These are phyloP conservation scores for Neodiprion pinetum DNA, from an alignment of 1,140 invertebrate genomes.

Conservation along the genomic window DNA sequence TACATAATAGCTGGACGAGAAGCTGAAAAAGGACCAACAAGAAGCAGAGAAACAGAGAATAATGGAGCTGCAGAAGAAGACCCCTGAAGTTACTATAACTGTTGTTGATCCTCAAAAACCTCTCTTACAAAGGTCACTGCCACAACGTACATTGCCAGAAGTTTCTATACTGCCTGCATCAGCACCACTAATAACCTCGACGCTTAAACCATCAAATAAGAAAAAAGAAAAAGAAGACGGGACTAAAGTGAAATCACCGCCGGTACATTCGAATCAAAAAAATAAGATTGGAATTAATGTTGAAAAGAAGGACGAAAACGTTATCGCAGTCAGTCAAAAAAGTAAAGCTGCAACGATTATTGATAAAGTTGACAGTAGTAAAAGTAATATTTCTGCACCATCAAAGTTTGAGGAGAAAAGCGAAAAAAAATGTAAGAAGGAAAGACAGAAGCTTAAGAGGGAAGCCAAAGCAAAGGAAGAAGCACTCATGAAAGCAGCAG, in stretches of 20 bases:
- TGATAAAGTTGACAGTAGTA: conserved; percentile 8
- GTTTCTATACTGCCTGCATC: conserved; percentile 54
- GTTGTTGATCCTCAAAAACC: conserved; percentile 58
- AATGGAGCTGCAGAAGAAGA: conserved; percentile 59
- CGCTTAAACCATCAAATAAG: conserved; percentile 35
- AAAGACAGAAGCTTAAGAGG: conserved; percentile 49
- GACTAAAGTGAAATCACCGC: conserved; percentile 31
- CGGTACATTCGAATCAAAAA: conserved; percentile 33
- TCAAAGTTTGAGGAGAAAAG: conserved; percentile 47
- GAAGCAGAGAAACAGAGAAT: conserved; percentile 58
- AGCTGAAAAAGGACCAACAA: conserved; percentile 59
- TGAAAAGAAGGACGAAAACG: conserved; percentile 15
- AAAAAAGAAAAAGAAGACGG: conserved; percentile 46
- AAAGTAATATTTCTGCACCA: neutral
- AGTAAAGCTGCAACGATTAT: neutral
- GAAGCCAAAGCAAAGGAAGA: conserved; percentile 37
- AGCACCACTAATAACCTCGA: conserved; percentile 24
- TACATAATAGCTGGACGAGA: conserved; percentile 57
- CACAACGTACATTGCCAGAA: conserved; percentile 53
- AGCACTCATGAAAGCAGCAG: conserved; percentile 45
- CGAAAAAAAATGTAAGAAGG: conserved; percentile 53
- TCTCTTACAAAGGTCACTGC: conserved; percentile 43
- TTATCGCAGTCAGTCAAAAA: conserved; percentile 7
- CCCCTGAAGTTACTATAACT: conserved; percentile 62
- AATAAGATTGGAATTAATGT: conserved; percentile 30